Base-by-base conservation (phyloP, 2,797 vertebrate genomes). In the Serranus cabrilla region DNA sequence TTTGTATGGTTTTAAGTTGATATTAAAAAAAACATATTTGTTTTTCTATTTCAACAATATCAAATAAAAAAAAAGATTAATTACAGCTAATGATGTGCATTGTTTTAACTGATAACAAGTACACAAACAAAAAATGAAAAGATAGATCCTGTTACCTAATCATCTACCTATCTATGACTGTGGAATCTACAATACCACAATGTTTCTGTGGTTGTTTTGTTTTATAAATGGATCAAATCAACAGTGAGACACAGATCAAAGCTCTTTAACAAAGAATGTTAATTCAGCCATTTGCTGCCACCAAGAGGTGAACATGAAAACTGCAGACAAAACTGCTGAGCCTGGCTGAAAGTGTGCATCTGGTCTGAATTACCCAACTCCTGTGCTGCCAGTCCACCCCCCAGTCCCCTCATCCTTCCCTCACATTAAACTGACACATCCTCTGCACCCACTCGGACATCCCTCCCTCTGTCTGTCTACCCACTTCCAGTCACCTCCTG, bases 301-400 rank as follows among this genome's bases (percentile, higher is more conserved):
- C 91, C 91, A 64, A 84, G 90, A 87, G 94, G 90, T 25, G 12
- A 54, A 64, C 16, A 18, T 18, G 11, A 64, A 4, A 81, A 84
- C 68, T 67, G 70, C 87, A 79, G 25, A 23, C 4, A 45, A 69
- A 81, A 49, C 46, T 60, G 58, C 71, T 83, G 71, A 78, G 60
- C 27, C 37, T 31, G 9, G 40, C 39, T 82, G 21, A n/a, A 69
- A 49, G 34, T 60, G 27, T 93, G 90, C 93, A 96, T 95, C 94
- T 97, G 96, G 95, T 96, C 95, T 92, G 74, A 89, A 97, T 97
- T 97, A 96, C 88, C 51, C 2, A 78, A 65, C 78, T 86, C 86
- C 86, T 91, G 87, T 81, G 84, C 78, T 89, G 80, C 93, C 95
- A 94, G 94, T 92, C 89, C 84, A 45, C 71, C 92, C 92, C 92